Percentiles rank a stretch among this genome's conserved stretches.
Conservation (phyloP, 2,113 vertebrate genomes). For the Thunnus maccoyii region DNA sequence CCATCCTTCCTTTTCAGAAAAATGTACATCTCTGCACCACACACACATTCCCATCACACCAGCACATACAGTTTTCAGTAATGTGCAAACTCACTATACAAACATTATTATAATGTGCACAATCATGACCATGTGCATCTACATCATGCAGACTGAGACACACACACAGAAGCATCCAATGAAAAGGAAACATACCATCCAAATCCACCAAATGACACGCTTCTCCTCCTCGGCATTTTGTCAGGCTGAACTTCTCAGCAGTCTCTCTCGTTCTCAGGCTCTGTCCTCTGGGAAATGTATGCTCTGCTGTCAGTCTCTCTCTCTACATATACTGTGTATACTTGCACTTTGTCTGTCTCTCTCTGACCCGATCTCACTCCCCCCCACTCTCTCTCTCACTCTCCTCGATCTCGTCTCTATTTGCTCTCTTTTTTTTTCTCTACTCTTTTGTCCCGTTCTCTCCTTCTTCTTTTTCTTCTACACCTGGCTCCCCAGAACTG, state of each 20-base stretch:
- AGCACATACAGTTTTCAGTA: background rate
- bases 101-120: background rate
- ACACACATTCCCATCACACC: background rate
- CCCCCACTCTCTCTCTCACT: conserved; percentile 14
- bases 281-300: conserved; percentile 47
- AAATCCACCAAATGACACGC: conserved; percentile 95
- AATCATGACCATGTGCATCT: conserved; percentile 1
- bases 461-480: conserved; percentile 15
- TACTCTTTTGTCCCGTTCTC: background rate
- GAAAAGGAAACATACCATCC: conserved; percentile 90
- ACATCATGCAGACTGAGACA: background rate
- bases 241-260: conserved; percentile 55
- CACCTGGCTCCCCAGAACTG: conserved; percentile 37
- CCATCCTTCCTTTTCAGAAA: conserved; percentile 80
- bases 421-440: conserved; percentile 14
- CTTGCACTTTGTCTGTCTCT: conserved; percentile 56
- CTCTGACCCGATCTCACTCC: conserved; percentile 34
- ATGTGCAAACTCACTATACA: background rate
- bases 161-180: conserved; percentile 7
- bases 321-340: conserved; percentile 33
- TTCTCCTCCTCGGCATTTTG: conserved; percentile 90
- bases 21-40: conserved; percentile 41
- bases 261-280: conserved; percentile 50
- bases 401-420: conserved; percentile 20
- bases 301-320: conserved; percentile 58